Evolutionary conservation across 1,140 invertebrate genomes (phyloP).

Genomic region (Lordiphosa mommai): DNA sequence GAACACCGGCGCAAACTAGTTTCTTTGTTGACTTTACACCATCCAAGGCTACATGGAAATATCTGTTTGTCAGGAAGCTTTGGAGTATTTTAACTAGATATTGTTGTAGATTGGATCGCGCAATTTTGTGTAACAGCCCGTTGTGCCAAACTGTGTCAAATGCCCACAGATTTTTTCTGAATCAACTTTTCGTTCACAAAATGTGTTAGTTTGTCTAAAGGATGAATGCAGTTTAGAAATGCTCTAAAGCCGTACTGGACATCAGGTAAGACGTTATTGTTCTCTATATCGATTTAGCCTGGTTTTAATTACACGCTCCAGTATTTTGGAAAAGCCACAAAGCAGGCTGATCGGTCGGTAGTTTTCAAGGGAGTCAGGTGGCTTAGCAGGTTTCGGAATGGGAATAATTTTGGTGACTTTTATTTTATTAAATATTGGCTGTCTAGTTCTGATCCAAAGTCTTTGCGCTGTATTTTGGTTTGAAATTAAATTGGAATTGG

Average conservation of each 20-base stretch:
- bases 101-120: background rate
- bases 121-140: too few relatives aligned
- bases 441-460: too few relatives aligned
- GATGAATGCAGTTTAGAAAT: too few relatives aligned
- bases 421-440: slow-evolving; percentile 7
- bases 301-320: background rate
- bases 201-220: background rate
- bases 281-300: background rate
- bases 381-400: slow-evolving; percentile 3
- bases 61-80: background rate
- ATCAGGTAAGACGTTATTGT: background rate
- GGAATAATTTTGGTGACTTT: slow-evolving; percentile 6
- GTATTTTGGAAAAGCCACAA: slow-evolving; percentile 5
- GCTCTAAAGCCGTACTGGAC: background rate
- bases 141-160: too few relatives aligned
- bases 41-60: background rate
- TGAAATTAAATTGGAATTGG: background rate
- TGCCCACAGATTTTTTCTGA: background rate
- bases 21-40: background rate
- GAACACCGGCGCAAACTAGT: background rate
- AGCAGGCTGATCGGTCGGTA: slow-evolving; percentile 4
- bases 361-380: background rate
- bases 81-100: background rate
- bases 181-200: background rate
- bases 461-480: background rate